phyloP scores from a whole-genome alignment of 2,797 vertebrate genomes.

The Epinephelus malabaricus region DNA sequence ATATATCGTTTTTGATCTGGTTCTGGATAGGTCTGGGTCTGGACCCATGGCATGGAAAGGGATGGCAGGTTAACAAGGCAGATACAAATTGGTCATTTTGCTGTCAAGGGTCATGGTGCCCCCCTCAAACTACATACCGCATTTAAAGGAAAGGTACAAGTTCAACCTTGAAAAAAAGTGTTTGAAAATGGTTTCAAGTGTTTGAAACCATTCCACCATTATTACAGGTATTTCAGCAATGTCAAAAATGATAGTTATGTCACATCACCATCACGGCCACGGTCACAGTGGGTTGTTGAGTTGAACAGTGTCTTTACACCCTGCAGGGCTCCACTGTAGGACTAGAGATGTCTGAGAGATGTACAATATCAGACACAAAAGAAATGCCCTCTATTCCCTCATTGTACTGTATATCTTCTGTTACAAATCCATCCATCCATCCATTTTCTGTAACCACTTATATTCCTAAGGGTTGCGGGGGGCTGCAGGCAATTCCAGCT shows the following conservation, averaged over 20 bases:
- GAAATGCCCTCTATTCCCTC: not conserved
- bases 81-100: too few relatives aligned
- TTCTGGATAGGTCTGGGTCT: too few relatives aligned
- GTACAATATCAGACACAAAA: not conserved
- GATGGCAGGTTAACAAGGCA: too few relatives aligned
- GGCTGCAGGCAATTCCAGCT: too few relatives aligned
- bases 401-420: not conserved
- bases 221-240: constrained; percentile 24
- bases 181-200: not conserved
- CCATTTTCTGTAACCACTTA: too few relatives aligned
- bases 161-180: not conserved
- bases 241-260: not conserved
- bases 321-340: not conserved
- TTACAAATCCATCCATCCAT: not conserved
- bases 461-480: too few relatives aligned
- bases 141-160: too few relatives aligned
- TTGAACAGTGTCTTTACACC: not conserved
- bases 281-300: not conserved
- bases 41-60: too few relatives aligned
- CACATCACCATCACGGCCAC: not conserved
- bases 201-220: not conserved
- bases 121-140: too few relatives aligned
- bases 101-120: too few relatives aligned
- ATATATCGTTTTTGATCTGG: too few relatives aligned
- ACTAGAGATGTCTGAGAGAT: not conserved